Evolutionary conservation across 2,113 vertebrate species (phyloP), one percentile per base, ranked within the genome.

Genomic region (Sisor rabdophorus): DNA sequence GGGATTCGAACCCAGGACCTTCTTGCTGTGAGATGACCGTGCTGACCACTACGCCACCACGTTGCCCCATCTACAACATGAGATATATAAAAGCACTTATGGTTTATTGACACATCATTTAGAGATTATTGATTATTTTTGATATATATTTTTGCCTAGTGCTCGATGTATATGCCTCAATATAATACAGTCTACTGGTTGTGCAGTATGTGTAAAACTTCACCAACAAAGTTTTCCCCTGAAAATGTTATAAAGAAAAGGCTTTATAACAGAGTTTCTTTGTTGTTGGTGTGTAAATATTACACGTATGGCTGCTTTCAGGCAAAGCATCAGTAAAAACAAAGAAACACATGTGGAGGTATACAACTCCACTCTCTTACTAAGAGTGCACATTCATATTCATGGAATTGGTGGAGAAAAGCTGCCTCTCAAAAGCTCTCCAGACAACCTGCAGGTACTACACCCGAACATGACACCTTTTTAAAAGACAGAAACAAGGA

Each of bases 231-330:
- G 60, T 19, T 76, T 73, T 72, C 53, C 5, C 9, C 22, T 65
- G 16, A 71, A 36, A 56, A 54, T 72, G 22, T 63, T 55, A 2
- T 20, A 16, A 68, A 55, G 76, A 63, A 58, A 56, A 54, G 59
- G 63, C 65, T 48, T 55, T 47, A 56, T 55, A 73, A 78, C 58
- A 65, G 59, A 60, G 69, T 73, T 65, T 65, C 69, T 54, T 71
- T 72, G 69, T 60, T 73, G 69, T 72, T 55, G 40, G 40, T 44
- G 22, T 78, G 69, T 72, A 73, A 78, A 78, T 63, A 78, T 69
- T 78, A 56, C 59, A 65, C 12, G 58, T 78, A 64, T 54, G 58
- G 47, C 32, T 63, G 55, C 74, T 58, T 61, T 76, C 63, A 68
- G 58, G 55, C 28, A 55, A 13, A 64, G 48, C 52, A 65, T 58